These are phyloP conservation scores for Hetaerina titia DNA, from an alignment of 2,888 invertebrate species.

Conservation along the genomic window DNA sequence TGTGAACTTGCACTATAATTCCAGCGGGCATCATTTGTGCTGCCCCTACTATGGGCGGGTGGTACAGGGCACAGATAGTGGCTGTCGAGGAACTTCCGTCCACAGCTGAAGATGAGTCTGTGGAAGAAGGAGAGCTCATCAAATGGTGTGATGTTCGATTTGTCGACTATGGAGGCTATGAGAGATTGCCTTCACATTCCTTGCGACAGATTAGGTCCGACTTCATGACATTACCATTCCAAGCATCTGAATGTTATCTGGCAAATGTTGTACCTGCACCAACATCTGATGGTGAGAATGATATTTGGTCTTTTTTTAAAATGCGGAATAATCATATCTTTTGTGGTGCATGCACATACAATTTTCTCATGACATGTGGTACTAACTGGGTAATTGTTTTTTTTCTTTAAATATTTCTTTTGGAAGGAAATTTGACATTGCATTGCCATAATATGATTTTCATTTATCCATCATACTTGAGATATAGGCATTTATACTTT, in stretches of 20 bases:
- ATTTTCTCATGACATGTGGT: no score
- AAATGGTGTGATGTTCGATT: slow-evolving; percentile 89
- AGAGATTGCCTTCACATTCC: slow-evolving; percentile 85
- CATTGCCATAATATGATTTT: no score
- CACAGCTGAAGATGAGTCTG: slow-evolving; percentile 76
- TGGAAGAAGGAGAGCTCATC: slow-evolving; percentile 84
- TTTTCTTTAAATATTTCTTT: no score
- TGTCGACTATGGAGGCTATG: slow-evolving; percentile 97
- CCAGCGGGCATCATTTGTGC: slow-evolving; percentile 93
- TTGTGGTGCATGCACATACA: no score
- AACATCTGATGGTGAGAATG: slow-evolving; percentile 80
- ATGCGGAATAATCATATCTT: no score
- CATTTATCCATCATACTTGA: no score
- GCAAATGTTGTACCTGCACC: slow-evolving; percentile 89
- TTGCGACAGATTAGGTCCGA: slow-evolving; percentile 96
- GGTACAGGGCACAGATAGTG: slow-evolving; percentile 94
- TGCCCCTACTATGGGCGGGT: slow-evolving; percentile 89
- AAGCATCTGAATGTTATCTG: slow-evolving; percentile 96
- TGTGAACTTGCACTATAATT: slow-evolving; percentile 73
- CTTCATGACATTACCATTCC: slow-evolving; percentile 96
- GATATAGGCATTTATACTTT: no score
- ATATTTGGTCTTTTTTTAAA: not conserved
- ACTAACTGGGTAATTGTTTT: no score
- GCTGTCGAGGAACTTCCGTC: slow-evolving; percentile 74
- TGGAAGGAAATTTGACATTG: no score